These are phyloP conservation scores for Neostethus bicornis DNA, from an alignment of 2,797 vertebrate species.

Conservation along the genomic window DNA sequence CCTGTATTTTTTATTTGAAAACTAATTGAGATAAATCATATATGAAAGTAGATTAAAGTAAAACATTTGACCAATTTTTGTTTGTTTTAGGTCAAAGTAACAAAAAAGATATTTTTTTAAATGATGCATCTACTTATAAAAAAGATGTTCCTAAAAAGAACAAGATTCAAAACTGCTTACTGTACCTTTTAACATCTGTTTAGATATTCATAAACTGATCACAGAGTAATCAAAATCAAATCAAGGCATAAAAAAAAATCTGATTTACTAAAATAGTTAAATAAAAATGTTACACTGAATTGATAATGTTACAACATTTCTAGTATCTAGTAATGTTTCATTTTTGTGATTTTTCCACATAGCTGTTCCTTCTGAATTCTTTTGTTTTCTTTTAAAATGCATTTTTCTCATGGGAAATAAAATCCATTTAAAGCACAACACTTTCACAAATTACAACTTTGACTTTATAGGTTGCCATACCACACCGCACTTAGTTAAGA, in stretches of 20 bases:
- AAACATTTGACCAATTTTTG: conserved; percentile 7
- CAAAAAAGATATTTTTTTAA: conserved; percentile 17
- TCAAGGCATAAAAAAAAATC: conserved; percentile 10
- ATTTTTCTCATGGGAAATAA: conserved; percentile 3
- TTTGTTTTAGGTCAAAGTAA: conserved; percentile 9
- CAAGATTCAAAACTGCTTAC: conserved; percentile 2
- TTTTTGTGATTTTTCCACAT: conserved; percentile 31
- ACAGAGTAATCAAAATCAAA: conserved; percentile 18
- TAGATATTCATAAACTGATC: conserved; percentile 19
- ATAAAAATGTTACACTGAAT: conserved; percentile 25
- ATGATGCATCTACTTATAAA: background rate
- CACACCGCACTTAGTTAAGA: conserved; percentile 85
- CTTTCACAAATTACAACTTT: conserved; percentile 69
- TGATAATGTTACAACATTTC: conserved; percentile 11
- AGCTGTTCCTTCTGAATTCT: conserved; percentile 27
- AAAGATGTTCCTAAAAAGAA: conserved; percentile 8
- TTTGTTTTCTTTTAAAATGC: conserved; percentile 9
- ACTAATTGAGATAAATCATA: conserved; percentile 6
- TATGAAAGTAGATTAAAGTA: conserved; percentile 5
- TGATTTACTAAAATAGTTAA: conserved; percentile 18
- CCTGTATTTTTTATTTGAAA: conserved; percentile 7
- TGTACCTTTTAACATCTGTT: background rate
- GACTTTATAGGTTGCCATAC: conserved; percentile 77
- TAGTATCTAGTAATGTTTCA: conserved; percentile 41
- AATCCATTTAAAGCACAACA: conserved; percentile 50